A percentile compares a stretch with the other conserved stretches of the same genome.
Evolutionary conservation across 1,140 invertebrate genomes (phyloP).

Genomic region (Polypedilum vanderplanki): DNA sequence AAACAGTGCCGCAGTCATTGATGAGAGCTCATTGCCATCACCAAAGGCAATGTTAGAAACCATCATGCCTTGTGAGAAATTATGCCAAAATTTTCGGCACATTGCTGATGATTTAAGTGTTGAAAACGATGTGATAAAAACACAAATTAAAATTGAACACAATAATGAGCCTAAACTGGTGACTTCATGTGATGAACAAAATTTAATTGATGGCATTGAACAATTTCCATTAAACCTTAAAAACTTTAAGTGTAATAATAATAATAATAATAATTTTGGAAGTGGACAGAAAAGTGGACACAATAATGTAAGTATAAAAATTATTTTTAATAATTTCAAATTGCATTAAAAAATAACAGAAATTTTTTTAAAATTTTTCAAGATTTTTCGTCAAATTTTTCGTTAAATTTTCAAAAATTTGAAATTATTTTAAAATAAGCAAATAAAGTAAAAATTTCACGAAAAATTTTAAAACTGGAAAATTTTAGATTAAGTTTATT

Average conservation of each 20-base stretch:
- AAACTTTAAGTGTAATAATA: neutral
- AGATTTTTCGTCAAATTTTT: too few species aligned
- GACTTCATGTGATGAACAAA: neutral
- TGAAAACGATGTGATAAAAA: slow-evolving; percentile 12
- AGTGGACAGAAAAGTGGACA: too few species aligned
- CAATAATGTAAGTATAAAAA: too few species aligned
- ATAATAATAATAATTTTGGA: too few species aligned
- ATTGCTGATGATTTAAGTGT: neutral
- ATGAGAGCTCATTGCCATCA: slow-evolving; percentile 20
- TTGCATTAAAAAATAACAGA: too few species aligned
- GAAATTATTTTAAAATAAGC: too few species aligned
- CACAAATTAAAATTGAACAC: slow-evolving; percentile 17
- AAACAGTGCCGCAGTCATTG: neutral
- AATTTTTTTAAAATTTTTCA: too few species aligned
- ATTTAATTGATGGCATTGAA: neutral
- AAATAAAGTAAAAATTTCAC: too few species aligned
- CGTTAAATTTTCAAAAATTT: too few species aligned
- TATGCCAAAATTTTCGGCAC: slow-evolving; percentile 21
- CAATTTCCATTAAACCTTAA: neutral
- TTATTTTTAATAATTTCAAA: too few species aligned
- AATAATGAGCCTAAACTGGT: neutral
- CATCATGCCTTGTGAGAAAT: slow-evolving; percentile 23
- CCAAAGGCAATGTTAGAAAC: slow-evolving; percentile 23
- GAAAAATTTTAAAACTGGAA: too few species aligned
- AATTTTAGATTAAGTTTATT: too few species aligned